Evolutionary conservation across 2,113 vertebrate genomes (phyloP).

Genomic region (Hypomesus transpacificus): DNA sequence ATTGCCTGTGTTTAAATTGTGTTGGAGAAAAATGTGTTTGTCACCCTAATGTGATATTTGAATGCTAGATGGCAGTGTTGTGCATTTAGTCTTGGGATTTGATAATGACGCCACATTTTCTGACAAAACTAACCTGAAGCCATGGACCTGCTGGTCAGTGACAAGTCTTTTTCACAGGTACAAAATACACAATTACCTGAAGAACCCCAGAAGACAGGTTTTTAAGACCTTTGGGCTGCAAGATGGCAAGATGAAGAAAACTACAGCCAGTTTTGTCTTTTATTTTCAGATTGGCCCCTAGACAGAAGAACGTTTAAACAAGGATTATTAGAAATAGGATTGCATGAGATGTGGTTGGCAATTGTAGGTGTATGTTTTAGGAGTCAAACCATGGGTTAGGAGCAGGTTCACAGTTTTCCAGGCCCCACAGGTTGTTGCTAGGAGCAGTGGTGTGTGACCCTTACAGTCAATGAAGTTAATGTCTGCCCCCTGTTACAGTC

Average conservation of each 20-base stretch:
- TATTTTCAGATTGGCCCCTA: conserved; percentile 79
- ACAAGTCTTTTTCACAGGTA: background rate
- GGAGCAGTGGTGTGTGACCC: conserved; percentile 78
- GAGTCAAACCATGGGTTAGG: conserved; percentile 32
- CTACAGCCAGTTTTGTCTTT: conserved; percentile 81
- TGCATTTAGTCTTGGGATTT: background rate
- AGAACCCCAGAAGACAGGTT: conserved; percentile 76
- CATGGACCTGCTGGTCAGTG: background rate
- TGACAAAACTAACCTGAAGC: background rate
- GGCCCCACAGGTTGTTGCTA: conserved; percentile 81
- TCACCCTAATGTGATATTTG: too few species aligned
- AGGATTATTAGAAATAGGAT: background rate
- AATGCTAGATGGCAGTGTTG: conserved; percentile 21
- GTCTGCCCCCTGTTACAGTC: conserved; percentile 74
- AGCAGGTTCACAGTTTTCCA: conserved; percentile 82
- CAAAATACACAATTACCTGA: conserved; percentile 70
- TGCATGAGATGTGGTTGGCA: background rate
- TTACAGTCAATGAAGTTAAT: conserved; percentile 79
- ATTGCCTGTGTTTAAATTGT: too few species aligned
- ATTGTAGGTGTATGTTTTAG: background rate
- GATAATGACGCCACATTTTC: background rate
- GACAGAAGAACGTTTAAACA: conserved; percentile 26
- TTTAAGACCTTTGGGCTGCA: conserved; percentile 80
- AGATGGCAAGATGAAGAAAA: conserved; percentile 83
- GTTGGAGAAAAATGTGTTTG: too few species aligned